Evolutionary conservation across 2,113 vertebrate genomes (phyloP).

Genomic region (Mormoops blainvillei): DNA sequence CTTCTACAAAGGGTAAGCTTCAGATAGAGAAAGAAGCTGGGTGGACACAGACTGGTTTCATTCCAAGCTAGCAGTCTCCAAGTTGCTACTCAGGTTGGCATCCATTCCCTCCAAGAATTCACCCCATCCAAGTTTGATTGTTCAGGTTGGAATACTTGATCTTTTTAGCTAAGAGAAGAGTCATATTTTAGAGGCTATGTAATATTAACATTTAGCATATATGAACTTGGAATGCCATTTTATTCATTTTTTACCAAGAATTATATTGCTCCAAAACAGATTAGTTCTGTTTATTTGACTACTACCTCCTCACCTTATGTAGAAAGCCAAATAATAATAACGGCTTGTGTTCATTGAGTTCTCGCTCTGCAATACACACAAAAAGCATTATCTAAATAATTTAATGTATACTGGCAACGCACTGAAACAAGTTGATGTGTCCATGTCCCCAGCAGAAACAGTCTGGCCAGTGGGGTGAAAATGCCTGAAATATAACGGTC

Average conservation of each 20-base stretch:
- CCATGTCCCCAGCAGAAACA: not conserved
- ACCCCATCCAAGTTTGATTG: not conserved
- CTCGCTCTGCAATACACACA: not conserved
- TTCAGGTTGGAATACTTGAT: not conserved
- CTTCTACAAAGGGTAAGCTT: not conserved
- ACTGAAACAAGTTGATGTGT: not conserved
- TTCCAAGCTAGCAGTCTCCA: not conserved
- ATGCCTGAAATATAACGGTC: not conserved
- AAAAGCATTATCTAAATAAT: not conserved
- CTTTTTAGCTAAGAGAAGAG: not conserved
- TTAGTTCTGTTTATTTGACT: not conserved
- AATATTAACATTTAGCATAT: not conserved
- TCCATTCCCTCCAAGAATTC: not conserved
- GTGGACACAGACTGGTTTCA: not conserved
- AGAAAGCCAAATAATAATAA: conserved; percentile 4
- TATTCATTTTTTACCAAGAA: not conserved
- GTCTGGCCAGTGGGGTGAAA: not conserved
- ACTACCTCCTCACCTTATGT: not conserved
- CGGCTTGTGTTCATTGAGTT: not conserved
- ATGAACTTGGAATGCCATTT: not conserved
- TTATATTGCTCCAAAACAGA: not conserved
- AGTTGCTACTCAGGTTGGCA: not conserved
- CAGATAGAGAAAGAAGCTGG: not conserved
- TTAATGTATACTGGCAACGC: not conserved
- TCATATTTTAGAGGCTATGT: not conserved